Base-by-base conservation (phyloP, 2,888 invertebrate species). In the Drosophila algonquin region DNA sequence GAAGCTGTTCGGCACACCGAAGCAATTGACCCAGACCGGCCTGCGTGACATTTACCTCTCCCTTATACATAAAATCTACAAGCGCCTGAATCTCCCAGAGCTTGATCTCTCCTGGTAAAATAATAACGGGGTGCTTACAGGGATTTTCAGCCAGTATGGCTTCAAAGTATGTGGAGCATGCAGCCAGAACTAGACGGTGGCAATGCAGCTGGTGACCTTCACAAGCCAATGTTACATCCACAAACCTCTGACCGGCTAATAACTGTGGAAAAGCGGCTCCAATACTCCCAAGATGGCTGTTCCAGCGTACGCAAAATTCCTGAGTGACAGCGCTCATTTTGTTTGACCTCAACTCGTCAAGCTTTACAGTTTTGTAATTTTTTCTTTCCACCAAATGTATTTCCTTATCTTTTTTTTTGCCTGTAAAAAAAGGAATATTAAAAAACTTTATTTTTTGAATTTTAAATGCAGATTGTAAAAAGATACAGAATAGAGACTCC, bases 21-120 rank as follows among this genome's bases (percentile, higher is more conserved):
- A 97, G 92, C n/a, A 97, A 92, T 78, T 96, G 95, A 40, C 96
- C 95, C 57, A 97, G 92, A 71, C 97, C 96, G 63, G 97, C 96
- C 85, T 97, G 97, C 3, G 96, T 96, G 0, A 97, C 96, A 89
- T 96, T 97, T 40, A 97, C 97, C 91, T 97, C 97, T 0, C 97
- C 97, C 89, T 96, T 96, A 92, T 97, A 97, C 97, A 97, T 97
- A 90, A 97, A 97, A 92, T 97, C 97, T 44, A 97, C 96, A 51
- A 97, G 92, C 0, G 96, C 96, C 87, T 97, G 96, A 92, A 97
- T 95, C 88, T 97, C 97, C 93, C 96, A 96, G 90, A 96, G 95
- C 89, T 95, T 95, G 93, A 97, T 96, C 88, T 97, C 97, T 85
- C 96, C 95, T 94, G 97, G 96, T 71, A 97, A 94, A 67, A 97